phyloP scores from a whole-genome alignment of 2,888 invertebrate genomes.

The Argynnis bischoffii region DNA sequence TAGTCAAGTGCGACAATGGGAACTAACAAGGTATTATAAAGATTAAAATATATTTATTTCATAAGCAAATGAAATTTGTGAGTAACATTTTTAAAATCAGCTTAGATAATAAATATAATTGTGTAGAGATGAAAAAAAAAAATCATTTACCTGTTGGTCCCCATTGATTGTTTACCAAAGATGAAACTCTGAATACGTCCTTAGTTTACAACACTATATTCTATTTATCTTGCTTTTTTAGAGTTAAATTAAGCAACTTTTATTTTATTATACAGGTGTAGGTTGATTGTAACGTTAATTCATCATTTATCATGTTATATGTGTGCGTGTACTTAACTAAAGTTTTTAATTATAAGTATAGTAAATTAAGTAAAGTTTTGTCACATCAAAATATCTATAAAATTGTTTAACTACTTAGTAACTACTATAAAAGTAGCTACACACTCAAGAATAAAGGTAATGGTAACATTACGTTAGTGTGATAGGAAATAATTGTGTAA shows the following conservation, averaged over 20 bases:
- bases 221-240: constrained; percentile 17
- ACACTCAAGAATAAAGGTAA: constrained; percentile 1
- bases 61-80: background rate
- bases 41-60: background rate
- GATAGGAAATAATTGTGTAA: constrained; percentile 1
- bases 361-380: background rate
- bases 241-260: background rate
- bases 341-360: constrained; percentile 5
- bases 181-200: constrained; percentile 30
- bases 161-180: constrained; percentile 36
- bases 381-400: background rate
- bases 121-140: background rate
- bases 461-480: constrained; percentile 2
- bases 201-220: constrained; percentile 23
- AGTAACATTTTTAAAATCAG: background rate
- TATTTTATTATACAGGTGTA: background rate
- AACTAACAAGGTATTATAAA: constrained; percentile 21
- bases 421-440: background rate
- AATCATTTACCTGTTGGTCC: constrained; percentile 16
- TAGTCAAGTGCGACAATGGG: constrained; percentile 34
- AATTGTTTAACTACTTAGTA: background rate
- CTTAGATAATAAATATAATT: background rate
- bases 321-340: constrained; percentile 17
- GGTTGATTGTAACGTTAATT: background rate
- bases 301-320: background rate